Conservation (phyloP, 2,113 vertebrate genomes). For the Stomatorhinus ivindoensis region DNA sequence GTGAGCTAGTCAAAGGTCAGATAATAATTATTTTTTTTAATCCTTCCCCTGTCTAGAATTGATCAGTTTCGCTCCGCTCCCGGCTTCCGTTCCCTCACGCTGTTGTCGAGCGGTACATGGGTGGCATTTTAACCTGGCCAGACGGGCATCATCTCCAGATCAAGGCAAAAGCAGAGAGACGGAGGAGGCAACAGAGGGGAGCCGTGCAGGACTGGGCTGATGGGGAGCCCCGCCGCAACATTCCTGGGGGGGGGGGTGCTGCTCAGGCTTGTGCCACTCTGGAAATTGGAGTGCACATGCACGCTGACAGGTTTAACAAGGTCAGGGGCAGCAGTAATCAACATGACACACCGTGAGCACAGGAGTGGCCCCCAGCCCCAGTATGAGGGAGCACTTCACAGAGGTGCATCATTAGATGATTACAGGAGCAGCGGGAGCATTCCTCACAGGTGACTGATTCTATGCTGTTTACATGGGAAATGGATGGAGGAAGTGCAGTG, state of each 20-base stretch:
- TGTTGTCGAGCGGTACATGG: background rate
- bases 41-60: conserved; percentile 36
- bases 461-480: background rate
- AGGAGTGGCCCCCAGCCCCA: conserved; percentile 7
- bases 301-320: conserved; percentile 18
- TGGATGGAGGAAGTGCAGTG: background rate
- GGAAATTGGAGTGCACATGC: conserved; percentile 8
- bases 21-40: conserved; percentile 42
- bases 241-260: background rate
- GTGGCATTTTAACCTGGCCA: background rate
- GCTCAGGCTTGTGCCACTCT: background rate
- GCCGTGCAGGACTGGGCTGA: background rate
- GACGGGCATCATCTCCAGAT: background rate
- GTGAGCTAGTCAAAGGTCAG: conserved; percentile 49
- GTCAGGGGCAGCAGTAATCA: conserved; percentile 14
- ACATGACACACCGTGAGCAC: background rate
- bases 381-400: background rate
- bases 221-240: background rate
- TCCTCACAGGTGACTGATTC: conserved; percentile 31
- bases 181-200: background rate
- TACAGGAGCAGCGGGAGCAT: conserved; percentile 24
- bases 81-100: background rate
- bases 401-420: conserved; percentile 38
- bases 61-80: conserved; percentile 31
- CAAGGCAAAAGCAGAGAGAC: background rate